A percentile compares a stretch with the other conserved stretches of the same genome.
Evolutionary conservation across 35 echinoderm and acorn worm genomes (phyloP).

Genomic region (Amphiura filiformis): DNA sequence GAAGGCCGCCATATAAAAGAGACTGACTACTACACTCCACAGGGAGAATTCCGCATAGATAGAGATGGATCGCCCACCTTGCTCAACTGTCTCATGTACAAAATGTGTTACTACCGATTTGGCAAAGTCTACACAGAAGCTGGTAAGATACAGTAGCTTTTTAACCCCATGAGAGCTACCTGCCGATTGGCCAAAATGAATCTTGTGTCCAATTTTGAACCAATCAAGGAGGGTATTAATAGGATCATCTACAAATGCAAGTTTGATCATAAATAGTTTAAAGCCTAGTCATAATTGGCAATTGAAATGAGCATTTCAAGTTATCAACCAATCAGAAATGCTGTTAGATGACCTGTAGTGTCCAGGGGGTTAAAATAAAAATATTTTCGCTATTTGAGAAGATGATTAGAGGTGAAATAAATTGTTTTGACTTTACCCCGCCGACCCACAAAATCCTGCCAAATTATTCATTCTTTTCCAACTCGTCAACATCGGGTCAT

Average conservation of each 20-base stretch:
- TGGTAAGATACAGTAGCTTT: slow-evolving; percentile 58
- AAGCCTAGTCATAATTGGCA: no score
- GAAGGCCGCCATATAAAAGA: slow-evolving; percentile 85
- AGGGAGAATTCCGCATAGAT: slow-evolving; percentile 97
- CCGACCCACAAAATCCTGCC: slow-evolving; percentile 71
- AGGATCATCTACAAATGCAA: no score
- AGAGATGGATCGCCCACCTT: slow-evolving; percentile 87
- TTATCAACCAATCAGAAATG: no score
- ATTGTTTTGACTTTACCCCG: no score
- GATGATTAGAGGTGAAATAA: not conserved
- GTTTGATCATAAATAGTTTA: no score
- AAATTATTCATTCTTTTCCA: not conserved
- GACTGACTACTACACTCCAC: slow-evolving; percentile 88
- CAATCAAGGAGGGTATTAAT: no score
- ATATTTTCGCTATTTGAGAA: not conserved
- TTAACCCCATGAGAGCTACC: no score
- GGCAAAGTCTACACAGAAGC: slow-evolving; percentile 98
- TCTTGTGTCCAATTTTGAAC: no score
- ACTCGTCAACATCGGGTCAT: no score
- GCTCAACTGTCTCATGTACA: slow-evolving; percentile 99
- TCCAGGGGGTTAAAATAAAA: not conserved
- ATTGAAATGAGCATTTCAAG: no score
- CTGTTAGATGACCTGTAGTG: no score
- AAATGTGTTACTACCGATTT: slow-evolving; percentile 99
- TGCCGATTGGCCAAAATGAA: no score